Percentiles rank a stretch among this genome's conserved stretches.
Conservation (phyloP, 2,113 vertebrate genomes). For the Thalassarche chlororhynchos region DNA sequence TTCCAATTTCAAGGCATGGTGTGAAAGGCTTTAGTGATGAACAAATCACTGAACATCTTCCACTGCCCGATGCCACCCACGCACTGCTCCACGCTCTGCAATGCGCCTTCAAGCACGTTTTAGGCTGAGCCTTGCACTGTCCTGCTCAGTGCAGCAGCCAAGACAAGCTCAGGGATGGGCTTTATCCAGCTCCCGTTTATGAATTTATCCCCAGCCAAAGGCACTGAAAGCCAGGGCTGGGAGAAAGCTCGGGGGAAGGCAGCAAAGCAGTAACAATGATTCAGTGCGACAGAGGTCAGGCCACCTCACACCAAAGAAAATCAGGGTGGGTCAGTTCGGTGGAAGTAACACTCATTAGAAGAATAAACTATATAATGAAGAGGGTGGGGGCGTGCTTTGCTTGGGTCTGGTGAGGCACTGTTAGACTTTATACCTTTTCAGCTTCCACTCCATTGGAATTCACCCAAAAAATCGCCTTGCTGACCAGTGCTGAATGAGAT, state of each 20-base stretch:
- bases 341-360: neutral
- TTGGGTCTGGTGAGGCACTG: neutral
- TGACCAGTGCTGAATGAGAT: neutral
- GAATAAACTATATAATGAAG: neutral
- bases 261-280: neutral
- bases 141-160: neutral
- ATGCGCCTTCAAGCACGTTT: fast-evolving
- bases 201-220: neutral
- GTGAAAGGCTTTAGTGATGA: neutral
- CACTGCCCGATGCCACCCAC: neutral
- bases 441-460: neutral
- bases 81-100: neutral
- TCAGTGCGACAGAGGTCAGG: neutral
- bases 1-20: neutral
- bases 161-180: neutral
- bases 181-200: neutral
- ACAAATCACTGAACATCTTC: neutral
- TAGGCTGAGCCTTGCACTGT: neutral
- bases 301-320: neutral
- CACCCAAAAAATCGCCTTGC: neutral
- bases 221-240: neutral
- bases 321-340: neutral
- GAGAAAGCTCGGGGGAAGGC: neutral
- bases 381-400: neutral
- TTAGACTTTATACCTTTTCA: neutral